Evolutionary conservation across 2,888 invertebrate genomes (phyloP).

Genomic region (Conchocele bisecta): DNA sequence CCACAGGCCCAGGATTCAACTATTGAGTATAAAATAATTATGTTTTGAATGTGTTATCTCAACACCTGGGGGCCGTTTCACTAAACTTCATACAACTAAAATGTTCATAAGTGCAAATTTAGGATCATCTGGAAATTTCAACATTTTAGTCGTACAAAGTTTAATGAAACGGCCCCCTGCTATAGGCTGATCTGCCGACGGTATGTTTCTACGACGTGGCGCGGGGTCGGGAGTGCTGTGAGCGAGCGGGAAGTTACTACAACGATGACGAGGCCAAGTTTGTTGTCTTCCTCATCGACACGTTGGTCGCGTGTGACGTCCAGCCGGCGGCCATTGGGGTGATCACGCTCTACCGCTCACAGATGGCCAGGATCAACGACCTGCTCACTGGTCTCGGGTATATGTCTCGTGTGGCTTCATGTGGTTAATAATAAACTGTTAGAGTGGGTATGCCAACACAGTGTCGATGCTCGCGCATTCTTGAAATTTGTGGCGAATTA

Average conservation of each 20-base stretch:
- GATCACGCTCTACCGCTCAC: constrained; percentile 76
- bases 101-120: too few species aligned
- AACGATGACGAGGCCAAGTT: constrained; percentile 73
- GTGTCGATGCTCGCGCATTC: too few species aligned
- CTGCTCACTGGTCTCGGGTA: too few species aligned
- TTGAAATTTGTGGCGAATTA: too few species aligned
- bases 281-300: constrained; percentile 69
- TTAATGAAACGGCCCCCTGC: too few species aligned
- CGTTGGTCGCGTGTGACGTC: constrained; percentile 60
- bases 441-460: too few species aligned
- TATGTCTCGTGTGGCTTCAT: too few species aligned
- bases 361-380: constrained; percentile 65
- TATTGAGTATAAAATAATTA: neutral
- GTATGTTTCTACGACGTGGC: constrained; percentile 74
- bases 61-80: too few species aligned
- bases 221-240: constrained; percentile 64
- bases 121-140: too few species aligned
- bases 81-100: too few species aligned
- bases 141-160: too few species aligned
- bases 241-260: constrained; percentile 69
- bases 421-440: too few species aligned
- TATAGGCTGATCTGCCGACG: constrained; percentile 67
- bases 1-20: neutral
- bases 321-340: constrained; percentile 72
- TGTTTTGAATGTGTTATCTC: neutral